Evolutionary conservation across 2,113 vertebrate genomes (phyloP).

Genomic region (Talpa occidentalis): DNA sequence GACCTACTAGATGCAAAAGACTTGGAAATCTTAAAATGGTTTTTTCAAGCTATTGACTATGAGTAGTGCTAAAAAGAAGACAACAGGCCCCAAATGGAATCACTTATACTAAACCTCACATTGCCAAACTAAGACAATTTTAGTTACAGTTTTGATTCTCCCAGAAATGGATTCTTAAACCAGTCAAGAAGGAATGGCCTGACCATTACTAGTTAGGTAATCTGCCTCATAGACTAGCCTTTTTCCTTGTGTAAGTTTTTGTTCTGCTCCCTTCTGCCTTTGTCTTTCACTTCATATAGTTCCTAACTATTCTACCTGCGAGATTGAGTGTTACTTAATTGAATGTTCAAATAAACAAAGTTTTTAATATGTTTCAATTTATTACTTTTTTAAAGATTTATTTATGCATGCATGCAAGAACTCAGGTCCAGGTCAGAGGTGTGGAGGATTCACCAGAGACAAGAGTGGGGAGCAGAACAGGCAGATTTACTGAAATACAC

Average conservation of each 20-base stretch:
- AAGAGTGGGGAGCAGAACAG: no score
- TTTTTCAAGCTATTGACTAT: background rate
- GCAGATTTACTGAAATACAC: no score
- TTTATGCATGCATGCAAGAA: no score
- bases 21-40: background rate
- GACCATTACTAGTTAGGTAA: background rate
- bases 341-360: background rate
- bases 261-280: background rate
- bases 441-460: no score
- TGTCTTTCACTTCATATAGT: background rate
- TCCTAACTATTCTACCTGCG: background rate
- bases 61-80: background rate
- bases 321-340: background rate
- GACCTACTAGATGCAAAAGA: background rate
- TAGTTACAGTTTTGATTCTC: background rate
- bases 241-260: background rate
- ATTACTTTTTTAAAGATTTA: background rate
- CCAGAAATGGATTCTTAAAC: background rate
- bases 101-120: background rate
- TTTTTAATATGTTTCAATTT: background rate
- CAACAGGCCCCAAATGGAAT: background rate
- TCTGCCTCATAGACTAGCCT: background rate
- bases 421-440: no score
- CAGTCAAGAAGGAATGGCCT: background rate
- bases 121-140: background rate